Evolutionary conservation across 2,888 invertebrate genomes (phyloP).

Genomic region (Cantharis flavilabris): DNA sequence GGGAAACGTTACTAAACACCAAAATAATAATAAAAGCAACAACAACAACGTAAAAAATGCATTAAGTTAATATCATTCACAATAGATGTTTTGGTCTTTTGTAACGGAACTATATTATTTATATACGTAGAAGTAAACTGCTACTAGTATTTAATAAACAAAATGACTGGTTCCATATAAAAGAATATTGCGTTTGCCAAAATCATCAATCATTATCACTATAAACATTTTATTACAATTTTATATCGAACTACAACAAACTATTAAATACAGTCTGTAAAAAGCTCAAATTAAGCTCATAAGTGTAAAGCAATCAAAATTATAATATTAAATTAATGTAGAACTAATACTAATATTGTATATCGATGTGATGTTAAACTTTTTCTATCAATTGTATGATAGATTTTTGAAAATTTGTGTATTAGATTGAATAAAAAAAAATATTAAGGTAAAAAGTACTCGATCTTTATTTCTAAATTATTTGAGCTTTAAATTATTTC

Average conservation of each 20-base stretch:
- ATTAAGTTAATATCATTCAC: neutral
- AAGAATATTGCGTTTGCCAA: constrained; percentile 14
- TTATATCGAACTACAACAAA: constrained; percentile 5
- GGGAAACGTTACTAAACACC: constrained; percentile 26
- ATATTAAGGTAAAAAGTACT: neutral
- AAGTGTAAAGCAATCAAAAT: constrained; percentile 27
- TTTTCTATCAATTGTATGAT: constrained; percentile 2
- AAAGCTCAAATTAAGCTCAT: constrained; percentile 28
- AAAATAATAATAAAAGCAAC: constrained; percentile 1
- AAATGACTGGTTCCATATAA: constrained; percentile 24
- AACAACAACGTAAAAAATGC: neutral
- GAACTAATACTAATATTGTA: constrained; percentile 8
- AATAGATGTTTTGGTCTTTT: constrained; percentile 24
- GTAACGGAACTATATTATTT: constrained; percentile 2
- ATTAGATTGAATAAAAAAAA: neutral
- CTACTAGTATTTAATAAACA: neutral
- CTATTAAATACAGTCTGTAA: constrained; percentile 6
- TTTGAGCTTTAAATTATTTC: neutral
- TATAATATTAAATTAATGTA: constrained; percentile 11
- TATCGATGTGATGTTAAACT: constrained; percentile 13
- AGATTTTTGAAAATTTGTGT: neutral
- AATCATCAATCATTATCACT: constrained; percentile 13
- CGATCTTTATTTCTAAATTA: neutral
- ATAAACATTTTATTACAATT: neutral
- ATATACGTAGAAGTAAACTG: neutral